Evolutionary conservation across 2,888 invertebrate genomes (phyloP).

Genomic region (Lepas anatifera): DNA sequence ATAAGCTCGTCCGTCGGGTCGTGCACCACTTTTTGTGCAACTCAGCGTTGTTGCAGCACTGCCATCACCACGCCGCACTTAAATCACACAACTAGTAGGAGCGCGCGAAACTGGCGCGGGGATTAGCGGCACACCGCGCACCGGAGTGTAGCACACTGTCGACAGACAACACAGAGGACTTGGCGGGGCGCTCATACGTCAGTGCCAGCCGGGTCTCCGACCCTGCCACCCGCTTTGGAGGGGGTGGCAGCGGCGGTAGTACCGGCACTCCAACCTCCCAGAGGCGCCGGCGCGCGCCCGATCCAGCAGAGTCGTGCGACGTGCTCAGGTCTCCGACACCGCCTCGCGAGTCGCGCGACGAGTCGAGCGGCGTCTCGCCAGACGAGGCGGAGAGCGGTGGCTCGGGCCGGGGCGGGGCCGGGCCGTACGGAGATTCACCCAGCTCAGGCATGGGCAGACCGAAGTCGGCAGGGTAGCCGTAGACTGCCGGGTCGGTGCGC

Average conservation of each 20-base stretch:
- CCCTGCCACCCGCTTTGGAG: background rate
- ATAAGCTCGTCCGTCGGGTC: no score
- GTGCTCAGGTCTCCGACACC: constrained; percentile 8
- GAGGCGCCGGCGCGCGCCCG: background rate
- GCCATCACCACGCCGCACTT: no score
- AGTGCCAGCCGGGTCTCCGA: background rate
- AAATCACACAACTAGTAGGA: no score
- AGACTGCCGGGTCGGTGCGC: constrained; percentile 18
- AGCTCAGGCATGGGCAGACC: constrained; percentile 24
- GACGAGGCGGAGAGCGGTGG: background rate
- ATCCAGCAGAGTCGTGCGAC: background rate
- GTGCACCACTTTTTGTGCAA: no score
- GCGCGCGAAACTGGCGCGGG: no score
- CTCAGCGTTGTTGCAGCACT: no score
- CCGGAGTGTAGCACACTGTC: no score
- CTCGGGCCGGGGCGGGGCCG: background rate
- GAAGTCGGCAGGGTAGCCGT: constrained; percentile 24
- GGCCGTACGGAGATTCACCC: background rate
- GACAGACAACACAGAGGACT: no score
- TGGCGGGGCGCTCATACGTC: background rate
- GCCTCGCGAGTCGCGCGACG: background rate
- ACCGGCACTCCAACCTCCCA: background rate
- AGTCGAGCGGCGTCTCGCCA: background rate
- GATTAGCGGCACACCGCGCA: no score
- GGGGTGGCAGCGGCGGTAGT: background rate